Conservation (phyloP, 2,113 vertebrate species). For the Butastur rufipennis region DNA sequence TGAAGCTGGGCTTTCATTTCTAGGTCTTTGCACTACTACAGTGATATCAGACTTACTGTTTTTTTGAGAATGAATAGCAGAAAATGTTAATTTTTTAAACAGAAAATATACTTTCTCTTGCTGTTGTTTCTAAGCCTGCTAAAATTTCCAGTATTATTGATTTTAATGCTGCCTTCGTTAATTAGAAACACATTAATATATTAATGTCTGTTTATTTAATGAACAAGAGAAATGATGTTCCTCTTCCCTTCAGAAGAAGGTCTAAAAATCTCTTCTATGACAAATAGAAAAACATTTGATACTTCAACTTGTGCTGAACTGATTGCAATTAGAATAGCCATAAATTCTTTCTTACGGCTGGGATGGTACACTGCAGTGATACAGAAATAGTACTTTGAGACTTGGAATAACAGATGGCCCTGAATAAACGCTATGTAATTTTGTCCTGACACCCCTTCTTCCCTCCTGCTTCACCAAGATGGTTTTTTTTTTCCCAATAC, state of each 20-base stretch:
- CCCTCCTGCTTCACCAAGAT: conserved; percentile 31
- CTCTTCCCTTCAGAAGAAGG: not conserved
- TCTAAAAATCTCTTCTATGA: not conserved
- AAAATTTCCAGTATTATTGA: not conserved
- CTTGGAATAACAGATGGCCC: conserved; percentile 55
- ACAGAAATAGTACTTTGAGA: conserved; percentile 45
- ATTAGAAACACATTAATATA: not conserved
- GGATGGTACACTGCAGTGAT: not conserved
- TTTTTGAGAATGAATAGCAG: not conserved
- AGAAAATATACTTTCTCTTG: not conserved
- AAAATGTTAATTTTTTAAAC: not conserved
- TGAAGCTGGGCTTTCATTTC: not conserved
- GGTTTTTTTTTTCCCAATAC: not conserved
- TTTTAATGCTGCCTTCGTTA: not conserved
- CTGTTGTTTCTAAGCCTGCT: not conserved
- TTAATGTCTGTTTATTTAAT: not conserved
- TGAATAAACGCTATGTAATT: conserved; percentile 60
- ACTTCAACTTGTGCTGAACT: not conserved
- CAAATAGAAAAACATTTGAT: not conserved
- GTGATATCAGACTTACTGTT: not conserved
- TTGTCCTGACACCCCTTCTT: conserved; percentile 50
- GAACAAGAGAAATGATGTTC: not conserved
- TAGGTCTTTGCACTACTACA: not conserved
- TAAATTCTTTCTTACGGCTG: not conserved
- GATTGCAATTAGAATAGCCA: conserved; percentile 20